Evolutionary conservation across 2,797 vertebrate species (phyloP).

Genomic region (Crax fasciolata): DNA sequence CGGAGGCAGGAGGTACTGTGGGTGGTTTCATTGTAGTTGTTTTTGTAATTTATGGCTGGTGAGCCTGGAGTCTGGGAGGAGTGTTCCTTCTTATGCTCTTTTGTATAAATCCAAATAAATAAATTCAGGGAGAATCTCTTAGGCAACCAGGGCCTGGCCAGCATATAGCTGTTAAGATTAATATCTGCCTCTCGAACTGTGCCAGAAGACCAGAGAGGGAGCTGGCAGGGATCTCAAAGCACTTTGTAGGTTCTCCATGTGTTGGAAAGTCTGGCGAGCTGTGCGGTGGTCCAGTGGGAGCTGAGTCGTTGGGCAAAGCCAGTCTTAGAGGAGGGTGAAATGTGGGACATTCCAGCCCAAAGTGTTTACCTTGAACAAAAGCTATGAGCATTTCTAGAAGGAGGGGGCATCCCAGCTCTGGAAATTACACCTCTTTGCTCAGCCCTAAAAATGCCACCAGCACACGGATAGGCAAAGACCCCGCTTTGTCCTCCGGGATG

Average conservation of each 20-base stretch:
- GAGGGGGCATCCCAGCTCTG: not conserved
- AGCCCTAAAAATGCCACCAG: not conserved
- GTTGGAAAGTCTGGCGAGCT: constrained; percentile 59
- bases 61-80: constrained; percentile 73
- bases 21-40: constrained; percentile 75
- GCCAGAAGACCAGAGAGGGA: constrained; percentile 59
- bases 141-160: constrained; percentile 50
- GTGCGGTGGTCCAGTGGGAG: constrained; percentile 17
- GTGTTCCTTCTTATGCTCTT: constrained; percentile 68
- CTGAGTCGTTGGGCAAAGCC: constrained; percentile 36
- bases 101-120: constrained; percentile 77
- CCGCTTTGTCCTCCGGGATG: not conserved
- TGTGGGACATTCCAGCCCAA: not conserved
- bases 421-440: not conserved
- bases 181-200: constrained; percentile 37
- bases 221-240: constrained; percentile 69
- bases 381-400: not conserved
- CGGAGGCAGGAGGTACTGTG: constrained; percentile 45
- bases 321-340: not conserved
- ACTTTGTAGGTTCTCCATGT: not conserved
- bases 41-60: constrained; percentile 68
- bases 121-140: constrained; percentile 73
- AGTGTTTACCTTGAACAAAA: constrained; percentile 32
- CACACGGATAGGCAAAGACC: rapidly evolving
- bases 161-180: constrained; percentile 67